These are phyloP conservation scores for Lucilia sericata DNA, from an alignment of 1,140 invertebrate genomes.

Conservation along the genomic window DNA sequence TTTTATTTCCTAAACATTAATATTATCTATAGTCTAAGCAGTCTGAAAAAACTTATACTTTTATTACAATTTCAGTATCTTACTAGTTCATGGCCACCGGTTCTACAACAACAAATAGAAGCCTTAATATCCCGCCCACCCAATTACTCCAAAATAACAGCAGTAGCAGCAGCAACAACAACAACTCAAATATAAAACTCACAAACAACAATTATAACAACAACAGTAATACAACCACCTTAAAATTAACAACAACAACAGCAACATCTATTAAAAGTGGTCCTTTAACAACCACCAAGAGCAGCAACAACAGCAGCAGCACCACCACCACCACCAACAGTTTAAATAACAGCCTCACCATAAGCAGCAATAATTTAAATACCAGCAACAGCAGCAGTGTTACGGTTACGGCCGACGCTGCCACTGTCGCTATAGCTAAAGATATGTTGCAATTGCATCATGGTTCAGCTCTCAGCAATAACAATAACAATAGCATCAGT, in stretches of 20 bases:
- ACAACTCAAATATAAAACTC: conserved; percentile 14
- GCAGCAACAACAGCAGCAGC: too few species aligned
- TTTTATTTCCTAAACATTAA: too few species aligned
- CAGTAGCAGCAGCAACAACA: too few species aligned
- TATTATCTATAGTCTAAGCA: too few species aligned
- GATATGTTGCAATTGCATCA: conserved; percentile 67
- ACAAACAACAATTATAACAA: conserved; percentile 50
- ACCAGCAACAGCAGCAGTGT: conserved; percentile 39
- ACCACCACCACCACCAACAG: conserved; percentile 20
- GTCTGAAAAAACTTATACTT: too few species aligned
- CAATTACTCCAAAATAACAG: conserved; percentile 47
- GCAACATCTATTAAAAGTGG: neutral
- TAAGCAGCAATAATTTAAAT: conserved; percentile 33
- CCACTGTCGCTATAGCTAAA: conserved; percentile 66
- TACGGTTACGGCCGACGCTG: conserved; percentile 56
- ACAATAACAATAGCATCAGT: conserved; percentile 52
- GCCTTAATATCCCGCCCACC: conserved; percentile 51
- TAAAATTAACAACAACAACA: conserved; percentile 46
- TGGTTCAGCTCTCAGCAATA: conserved; percentile 56
- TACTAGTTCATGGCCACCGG: conserved; percentile 38
- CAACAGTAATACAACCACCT: conserved; percentile 51
- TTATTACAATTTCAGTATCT: neutral
- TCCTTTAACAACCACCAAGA: conserved; percentile 33
- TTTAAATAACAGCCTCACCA: conserved; percentile 37
- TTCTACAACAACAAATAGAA: conserved; percentile 53